Evolutionary conservation across 2,888 invertebrate genomes (phyloP).

Genomic region (Myopa tessellatipennis): DNA sequence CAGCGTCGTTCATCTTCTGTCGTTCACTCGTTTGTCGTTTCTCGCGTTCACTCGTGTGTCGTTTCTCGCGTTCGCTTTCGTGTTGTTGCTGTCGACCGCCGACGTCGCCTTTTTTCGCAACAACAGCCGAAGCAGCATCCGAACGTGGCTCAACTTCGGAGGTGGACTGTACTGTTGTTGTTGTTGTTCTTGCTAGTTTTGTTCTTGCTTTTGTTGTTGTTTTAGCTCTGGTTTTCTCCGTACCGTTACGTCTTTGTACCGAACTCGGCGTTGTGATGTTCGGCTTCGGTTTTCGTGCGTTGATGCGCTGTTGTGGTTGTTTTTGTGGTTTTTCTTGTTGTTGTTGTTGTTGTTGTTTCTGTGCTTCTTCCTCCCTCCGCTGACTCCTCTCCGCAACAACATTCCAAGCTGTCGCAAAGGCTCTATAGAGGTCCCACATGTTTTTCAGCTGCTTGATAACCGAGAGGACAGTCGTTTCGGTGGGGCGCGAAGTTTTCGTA

Average conservation of each 20-base stretch:
- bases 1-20: background rate
- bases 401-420: conserved; percentile 61
- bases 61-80: conserved; percentile 41
- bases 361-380: conserved; percentile 44
- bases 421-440: conserved; percentile 63
- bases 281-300: conserved; percentile 56
- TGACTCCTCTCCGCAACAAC: conserved; percentile 56
- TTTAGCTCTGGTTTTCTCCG: conserved; percentile 45
- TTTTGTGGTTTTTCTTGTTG: conserved; percentile 48
- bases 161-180: conserved; percentile 35
- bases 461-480: conserved; percentile 52
- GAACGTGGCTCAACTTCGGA: conserved; percentile 42
- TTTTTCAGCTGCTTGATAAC: conserved; percentile 58
- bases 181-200: conserved; percentile 42
- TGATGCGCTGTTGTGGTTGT: conserved; percentile 51
- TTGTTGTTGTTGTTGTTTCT: conserved; percentile 50
- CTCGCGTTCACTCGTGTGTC: conserved; percentile 27
- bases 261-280: conserved; percentile 39
- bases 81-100: conserved; percentile 30
- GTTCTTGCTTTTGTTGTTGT: conserved; percentile 47
- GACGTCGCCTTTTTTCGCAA: conserved; percentile 33
- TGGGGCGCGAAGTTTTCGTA: background rate
- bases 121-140: background rate
- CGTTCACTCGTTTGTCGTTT: conserved; percentile 47
- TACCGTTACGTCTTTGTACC: conserved; percentile 38